Base-by-base conservation (phyloP, 1,140 invertebrate species). In the Harpegnathos saltator region DNA sequence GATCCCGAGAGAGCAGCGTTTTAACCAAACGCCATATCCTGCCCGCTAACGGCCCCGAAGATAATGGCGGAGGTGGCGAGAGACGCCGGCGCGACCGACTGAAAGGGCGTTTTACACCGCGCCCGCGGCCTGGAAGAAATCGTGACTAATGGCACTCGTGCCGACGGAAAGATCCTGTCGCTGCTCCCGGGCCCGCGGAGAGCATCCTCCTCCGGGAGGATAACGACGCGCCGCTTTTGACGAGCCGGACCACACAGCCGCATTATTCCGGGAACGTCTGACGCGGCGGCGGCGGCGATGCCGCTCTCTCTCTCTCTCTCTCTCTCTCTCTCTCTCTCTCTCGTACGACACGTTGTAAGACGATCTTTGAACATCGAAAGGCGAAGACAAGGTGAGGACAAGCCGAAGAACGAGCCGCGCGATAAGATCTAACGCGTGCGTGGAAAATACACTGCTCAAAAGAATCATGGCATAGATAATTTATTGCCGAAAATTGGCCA, bases 71-170 rank as follows among this genome's bases (percentile, higher is more conserved):
- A 66, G 61, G 33, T 68, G 75, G n/a, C 12, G 44, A 63, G 63
- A 11, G 33, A 84, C 56, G 22, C n/a, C 52, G 52, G 15, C 52
- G 33, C 15, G 26, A 2, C 22, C 29, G 65, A 14, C 38, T 22
- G 48, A 29, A 87, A 87, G 82, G 44, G 58, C n/a, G 54, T 69
- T 44, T 12, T 69, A 24, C 71, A 73, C 62, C 48, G 48, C 65
- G 33, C 17, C n/a, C 68, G 48, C 19, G 38, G 52, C 44, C 26
- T 52, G 15, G 44, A 62, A 80, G 68, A 17, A 54, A 75, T 80
- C 52, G 58, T 82, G 72, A 89, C 56, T 88, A 88, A 89, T 85
- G 80, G 65, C 29, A 48, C 11, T 26, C n/a, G n/a, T 52, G 68
- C 26, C 61, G 83, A 88, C 81, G 52, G 33, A 38, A 19, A 11